phyloP scores from a whole-genome alignment of 2,113 vertebrate genomes.

The Falcunculus frontatus region DNA sequence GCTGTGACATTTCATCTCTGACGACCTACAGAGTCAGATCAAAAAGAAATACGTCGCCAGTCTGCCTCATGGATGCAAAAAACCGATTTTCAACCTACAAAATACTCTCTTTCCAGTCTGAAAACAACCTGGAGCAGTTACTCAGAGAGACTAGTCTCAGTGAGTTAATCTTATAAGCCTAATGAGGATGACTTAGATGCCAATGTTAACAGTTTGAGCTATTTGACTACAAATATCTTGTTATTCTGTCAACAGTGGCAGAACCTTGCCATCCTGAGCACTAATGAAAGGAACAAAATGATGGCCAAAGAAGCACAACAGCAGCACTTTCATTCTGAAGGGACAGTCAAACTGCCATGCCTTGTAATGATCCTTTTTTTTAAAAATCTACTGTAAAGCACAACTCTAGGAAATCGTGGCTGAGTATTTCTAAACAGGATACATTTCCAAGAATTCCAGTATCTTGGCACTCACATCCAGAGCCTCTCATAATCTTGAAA shows the following conservation, averaged over 20 bases:
- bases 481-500: not conserved
- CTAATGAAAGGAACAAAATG: not conserved
- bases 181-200: not conserved
- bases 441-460: conserved; percentile 5
- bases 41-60: not conserved
- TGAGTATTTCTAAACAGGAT: not conserved
- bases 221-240: not conserved
- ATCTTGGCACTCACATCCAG: not conserved
- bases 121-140: not conserved
- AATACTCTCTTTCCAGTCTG: not conserved
- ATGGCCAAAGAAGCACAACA: not conserved
- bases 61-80: not conserved
- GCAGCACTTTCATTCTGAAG: not conserved
- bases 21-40: not conserved
- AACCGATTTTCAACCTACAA: not conserved
- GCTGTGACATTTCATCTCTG: not conserved
- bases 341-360: not conserved
- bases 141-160: not conserved
- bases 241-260: not conserved
- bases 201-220: not conserved
- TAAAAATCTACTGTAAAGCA: not conserved
- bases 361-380: not conserved
- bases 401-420: conserved; percentile 5
- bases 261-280: not conserved
- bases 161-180: not conserved